Evolutionary conservation across 2,888 invertebrate genomes (phyloP).

Genomic region (Ormyrus rosae): DNA sequence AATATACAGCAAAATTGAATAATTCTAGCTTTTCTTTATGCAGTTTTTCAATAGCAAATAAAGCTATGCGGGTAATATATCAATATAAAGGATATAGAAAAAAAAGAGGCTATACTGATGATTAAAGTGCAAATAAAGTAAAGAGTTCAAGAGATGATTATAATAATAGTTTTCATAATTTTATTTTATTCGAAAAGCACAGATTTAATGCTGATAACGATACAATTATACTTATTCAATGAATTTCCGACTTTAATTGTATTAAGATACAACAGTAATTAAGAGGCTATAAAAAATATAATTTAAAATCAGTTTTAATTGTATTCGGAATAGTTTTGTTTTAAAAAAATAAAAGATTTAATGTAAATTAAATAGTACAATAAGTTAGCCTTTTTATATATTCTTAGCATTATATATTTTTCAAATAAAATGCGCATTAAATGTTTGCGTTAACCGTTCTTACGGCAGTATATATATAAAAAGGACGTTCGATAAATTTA

Average conservation of each 20-base stretch:
- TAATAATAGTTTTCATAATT: no score
- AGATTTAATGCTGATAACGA: not conserved
- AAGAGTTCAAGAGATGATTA: no score
- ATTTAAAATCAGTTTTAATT: constrained; percentile 20
- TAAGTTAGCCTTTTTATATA: constrained; percentile 45
- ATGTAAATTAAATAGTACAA: constrained; percentile 33
- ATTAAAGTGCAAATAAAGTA: no score
- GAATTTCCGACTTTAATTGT: no score
- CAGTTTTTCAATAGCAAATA: no score
- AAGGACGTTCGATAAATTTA: constrained; percentile 46
- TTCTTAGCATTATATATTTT: constrained; percentile 48
- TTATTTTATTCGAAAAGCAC: no score
- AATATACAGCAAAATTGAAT: no score
- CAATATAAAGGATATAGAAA: no score
- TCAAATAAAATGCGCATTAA: constrained; percentile 53
- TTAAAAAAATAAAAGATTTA: constrained; percentile 27
- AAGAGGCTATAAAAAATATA: constrained; percentile 28
- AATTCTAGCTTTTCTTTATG: no score
- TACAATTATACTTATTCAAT: not conserved
- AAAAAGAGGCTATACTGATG: no score
- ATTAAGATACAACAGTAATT: not conserved
- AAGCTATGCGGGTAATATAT: no score
- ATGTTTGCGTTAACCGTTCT: constrained; percentile 45
- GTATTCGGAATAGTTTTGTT: not conserved
- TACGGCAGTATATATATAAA: constrained; percentile 48